Evolutionary conservation across 2,888 invertebrate species (phyloP).

Genomic region (Platynereis dumerilii): DNA sequence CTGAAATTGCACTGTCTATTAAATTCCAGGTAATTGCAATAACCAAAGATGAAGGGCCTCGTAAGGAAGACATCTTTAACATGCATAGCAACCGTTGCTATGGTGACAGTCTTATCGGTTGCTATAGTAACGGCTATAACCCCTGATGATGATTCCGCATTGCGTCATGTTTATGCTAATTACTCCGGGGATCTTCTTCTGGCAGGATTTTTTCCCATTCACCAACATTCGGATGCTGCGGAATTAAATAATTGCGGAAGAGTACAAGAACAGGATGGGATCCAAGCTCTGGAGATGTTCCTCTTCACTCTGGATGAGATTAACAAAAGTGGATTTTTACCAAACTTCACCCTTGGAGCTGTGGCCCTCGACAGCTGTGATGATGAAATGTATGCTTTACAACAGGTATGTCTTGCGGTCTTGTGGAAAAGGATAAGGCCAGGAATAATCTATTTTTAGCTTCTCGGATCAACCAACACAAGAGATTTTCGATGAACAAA

Average conservation of each 20-base stretch:
- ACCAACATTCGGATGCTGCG: neutral
- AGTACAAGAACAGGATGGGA: conserved; percentile 72
- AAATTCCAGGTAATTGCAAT: no score
- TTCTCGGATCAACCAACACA: no score
- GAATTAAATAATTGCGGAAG: conserved; percentile 46
- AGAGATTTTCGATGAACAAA: no score
- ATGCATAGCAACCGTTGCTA: no score
- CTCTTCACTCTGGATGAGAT: conserved; percentile 73
- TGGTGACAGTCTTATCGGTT: no score
- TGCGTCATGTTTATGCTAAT: neutral
- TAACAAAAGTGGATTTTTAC: conserved; percentile 69
- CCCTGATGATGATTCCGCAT: no score
- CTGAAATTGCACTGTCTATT: no score
- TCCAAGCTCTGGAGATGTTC: conserved; percentile 75
- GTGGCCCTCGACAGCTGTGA: conserved; percentile 72
- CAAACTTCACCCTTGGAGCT: conserved; percentile 71
- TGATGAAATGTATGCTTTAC: conserved; percentile 73
- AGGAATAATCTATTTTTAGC: no score
- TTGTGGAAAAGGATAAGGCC: no score
- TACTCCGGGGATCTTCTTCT: conserved; percentile 1
- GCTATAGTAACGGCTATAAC: no score
- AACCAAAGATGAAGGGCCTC: no score
- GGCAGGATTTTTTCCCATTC: conserved; percentile 6
- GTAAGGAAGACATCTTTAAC: no score
- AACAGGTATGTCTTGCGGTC: conserved; percentile 70